Evolutionary conservation across 2,797 vertebrate species (phyloP).

Genomic region (Todus mexicanus): DNA sequence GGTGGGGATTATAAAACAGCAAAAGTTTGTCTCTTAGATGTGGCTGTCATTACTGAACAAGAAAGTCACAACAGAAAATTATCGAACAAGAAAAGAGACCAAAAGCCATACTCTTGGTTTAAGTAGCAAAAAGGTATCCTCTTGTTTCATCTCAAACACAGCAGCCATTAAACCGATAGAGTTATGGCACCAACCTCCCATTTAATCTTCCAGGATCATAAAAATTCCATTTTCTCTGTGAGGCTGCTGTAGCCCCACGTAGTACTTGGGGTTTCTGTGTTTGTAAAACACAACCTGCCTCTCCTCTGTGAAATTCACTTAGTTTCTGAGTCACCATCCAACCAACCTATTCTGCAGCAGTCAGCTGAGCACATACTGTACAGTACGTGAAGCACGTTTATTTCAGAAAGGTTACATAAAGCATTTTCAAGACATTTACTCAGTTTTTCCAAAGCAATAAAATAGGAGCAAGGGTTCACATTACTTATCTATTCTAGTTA

Average conservation of each 20-base stretch:
- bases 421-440: neutral
- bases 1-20: neutral
- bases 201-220: neutral
- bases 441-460: neutral
- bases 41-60: neutral
- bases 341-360: neutral
- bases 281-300: neutral
- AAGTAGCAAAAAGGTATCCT: neutral
- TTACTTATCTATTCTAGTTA: neutral
- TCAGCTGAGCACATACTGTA: neutral
- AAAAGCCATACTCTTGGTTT: neutral
- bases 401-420: constrained; percentile 13
- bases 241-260: neutral
- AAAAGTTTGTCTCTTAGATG: neutral
- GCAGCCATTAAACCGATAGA: neutral
- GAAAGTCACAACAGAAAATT: neutral
- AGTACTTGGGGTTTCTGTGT: neutral
- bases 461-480: neutral
- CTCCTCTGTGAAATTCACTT: neutral
- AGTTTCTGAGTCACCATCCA: neutral
- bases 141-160: neutral
- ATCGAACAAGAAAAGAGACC: neutral
- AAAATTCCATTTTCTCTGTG: neutral
- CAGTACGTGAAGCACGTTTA: neutral
- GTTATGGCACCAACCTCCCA: neutral